Conservation (phyloP, 35 echinoderm and acorn worm genomes). For the Heliocidaris erythrogramma region DNA sequence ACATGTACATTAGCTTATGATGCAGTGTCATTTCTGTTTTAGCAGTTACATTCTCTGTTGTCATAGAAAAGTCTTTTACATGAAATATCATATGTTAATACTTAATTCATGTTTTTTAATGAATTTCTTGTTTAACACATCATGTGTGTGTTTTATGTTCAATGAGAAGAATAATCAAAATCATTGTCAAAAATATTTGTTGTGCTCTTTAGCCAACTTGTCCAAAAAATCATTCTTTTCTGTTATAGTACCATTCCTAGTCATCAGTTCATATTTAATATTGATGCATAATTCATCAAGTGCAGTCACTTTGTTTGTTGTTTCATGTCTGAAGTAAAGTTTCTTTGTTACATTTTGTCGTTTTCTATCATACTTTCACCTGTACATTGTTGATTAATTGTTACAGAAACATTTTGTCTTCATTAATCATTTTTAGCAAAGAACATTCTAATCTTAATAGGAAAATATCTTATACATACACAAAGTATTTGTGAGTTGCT, state of each 20-base stretch:
- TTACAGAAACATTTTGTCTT: not conserved
- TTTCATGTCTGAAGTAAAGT: not conserved
- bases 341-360: not conserved
- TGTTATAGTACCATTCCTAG: not conserved
- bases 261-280: not conserved
- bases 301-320: not conserved
- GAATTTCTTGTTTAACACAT: not conserved
- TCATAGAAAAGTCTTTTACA: not conserved
- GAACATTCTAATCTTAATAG: not conserved
- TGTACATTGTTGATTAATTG: not conserved
- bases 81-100: not conserved
- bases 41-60: not conserved
- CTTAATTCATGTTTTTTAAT: not conserved
- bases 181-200: not conserved
- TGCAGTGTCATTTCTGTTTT: not conserved
- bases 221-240: not conserved
- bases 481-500: constrained; percentile 2
- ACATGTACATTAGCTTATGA: no score
- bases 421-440: not conserved
- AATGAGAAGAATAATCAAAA: not conserved
- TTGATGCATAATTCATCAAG: constrained; percentile 4
- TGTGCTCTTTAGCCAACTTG: not conserved
- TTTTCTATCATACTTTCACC: not conserved
- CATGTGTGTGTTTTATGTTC: not conserved
- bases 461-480: not conserved